These are phyloP conservation scores for Mimachlamys varia DNA, from an alignment of 2,888 invertebrate species.

Conservation along the genomic window DNA sequence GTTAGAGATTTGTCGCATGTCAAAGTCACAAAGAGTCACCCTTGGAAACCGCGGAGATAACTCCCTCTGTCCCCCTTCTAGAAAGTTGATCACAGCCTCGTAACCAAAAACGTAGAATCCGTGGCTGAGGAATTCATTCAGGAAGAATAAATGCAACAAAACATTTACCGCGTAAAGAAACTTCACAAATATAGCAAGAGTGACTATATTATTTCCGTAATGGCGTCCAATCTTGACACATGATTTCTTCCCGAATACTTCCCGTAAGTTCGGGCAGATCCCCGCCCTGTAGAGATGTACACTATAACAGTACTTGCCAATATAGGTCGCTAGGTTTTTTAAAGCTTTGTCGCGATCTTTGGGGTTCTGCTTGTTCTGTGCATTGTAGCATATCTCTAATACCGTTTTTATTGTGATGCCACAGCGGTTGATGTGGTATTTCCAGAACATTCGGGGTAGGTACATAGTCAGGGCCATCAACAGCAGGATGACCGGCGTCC, in stretches of 20 bases:
- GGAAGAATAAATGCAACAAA: conserved; percentile 42
- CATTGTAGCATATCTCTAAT: conserved; percentile 6
- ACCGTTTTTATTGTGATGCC: conserved; percentile 35
- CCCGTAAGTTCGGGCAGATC: conserved; percentile 34
- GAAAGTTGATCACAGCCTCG: conserved; percentile 37
- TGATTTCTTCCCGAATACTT: conserved; percentile 36
- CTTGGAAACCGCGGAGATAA: conserved; percentile 41
- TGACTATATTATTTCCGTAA: conserved; percentile 41
- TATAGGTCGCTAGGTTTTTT: conserved; percentile 36
- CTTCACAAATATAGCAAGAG: conserved; percentile 33
- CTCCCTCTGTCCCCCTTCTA: conserved; percentile 35
- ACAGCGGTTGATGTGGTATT: conserved; percentile 60
- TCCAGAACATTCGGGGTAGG: conserved; percentile 68
- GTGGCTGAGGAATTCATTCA: conserved; percentile 42
- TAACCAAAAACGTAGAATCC: conserved; percentile 45
- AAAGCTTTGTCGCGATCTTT: conserved; percentile 29
- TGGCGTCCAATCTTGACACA: conserved; percentile 39
- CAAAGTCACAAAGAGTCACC: conserved; percentile 46
- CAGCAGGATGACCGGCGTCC: conserved; percentile 68
- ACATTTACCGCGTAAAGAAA: conserved; percentile 41
- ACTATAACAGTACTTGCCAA: conserved; percentile 38
- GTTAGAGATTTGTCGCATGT: conserved; percentile 42
- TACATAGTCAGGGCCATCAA: conserved; percentile 69
- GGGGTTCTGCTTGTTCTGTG: neutral
- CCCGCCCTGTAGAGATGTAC: conserved; percentile 40